Percentiles rank a stretch among this genome's conserved stretches.
These are phyloP conservation scores for Drosophila nr. perissopoda DNA, from an alignment of 2,888 invertebrate species.

Conservation along the genomic window DNA sequence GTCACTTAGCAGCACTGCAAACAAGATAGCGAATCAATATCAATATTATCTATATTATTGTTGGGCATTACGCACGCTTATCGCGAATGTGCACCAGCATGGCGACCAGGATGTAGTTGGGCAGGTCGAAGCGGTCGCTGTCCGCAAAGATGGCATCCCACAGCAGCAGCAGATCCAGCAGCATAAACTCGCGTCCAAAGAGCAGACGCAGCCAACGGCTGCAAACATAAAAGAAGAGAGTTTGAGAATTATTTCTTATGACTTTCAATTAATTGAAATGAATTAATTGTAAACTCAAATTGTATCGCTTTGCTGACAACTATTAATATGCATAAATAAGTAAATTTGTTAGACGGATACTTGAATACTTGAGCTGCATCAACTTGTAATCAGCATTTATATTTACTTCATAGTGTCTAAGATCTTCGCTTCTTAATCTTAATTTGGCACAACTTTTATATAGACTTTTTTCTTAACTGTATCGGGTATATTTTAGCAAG, in stretches of 20 bases:
- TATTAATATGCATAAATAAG: not conserved
- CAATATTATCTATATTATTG: not conserved
- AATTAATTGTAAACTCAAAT: no score
- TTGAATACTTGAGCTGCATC: not conserved
- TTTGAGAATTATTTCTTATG: not conserved
- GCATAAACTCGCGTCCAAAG: constrained; percentile 93
- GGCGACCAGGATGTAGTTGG: constrained; percentile 90
- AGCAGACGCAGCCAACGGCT: constrained; percentile 93
- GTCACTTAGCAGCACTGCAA: constrained; percentile 87
- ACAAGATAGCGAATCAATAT: not conserved
- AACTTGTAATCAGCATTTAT: not conserved
- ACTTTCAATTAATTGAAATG: not conserved
- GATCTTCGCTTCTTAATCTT: not conserved
- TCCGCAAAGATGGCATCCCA: constrained; percentile 95
- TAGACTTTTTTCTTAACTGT: not conserved
- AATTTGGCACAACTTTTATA: not conserved
- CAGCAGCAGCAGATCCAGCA: constrained; percentile 90
- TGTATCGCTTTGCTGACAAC: not conserved
- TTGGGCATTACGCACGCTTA: constrained; percentile 86
- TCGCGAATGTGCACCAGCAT: constrained; percentile 90
- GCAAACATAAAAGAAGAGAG: constrained; percentile 11
- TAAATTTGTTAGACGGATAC: not conserved
- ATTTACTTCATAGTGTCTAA: not conserved
- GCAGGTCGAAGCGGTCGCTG: constrained; percentile 86
- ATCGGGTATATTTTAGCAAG: not conserved